phyloP scores from a whole-genome alignment of 2,888 invertebrate species.

The Pterobdella sp. region DNA sequence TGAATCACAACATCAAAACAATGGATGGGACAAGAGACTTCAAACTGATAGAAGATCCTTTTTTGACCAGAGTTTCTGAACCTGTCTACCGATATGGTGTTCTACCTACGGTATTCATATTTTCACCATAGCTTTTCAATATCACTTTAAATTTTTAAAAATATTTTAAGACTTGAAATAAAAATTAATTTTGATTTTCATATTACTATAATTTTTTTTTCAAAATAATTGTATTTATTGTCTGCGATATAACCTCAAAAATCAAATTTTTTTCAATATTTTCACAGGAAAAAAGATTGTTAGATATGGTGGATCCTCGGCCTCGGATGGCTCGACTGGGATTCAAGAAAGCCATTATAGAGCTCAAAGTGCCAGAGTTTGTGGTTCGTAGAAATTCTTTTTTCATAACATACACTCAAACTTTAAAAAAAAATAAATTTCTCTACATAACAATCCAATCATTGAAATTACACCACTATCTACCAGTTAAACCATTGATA shows the following conservation, averaged over 20 bases:
- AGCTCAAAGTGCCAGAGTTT: constrained; percentile 17
- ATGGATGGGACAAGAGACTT: not conserved
- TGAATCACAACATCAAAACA: no score
- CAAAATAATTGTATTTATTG: no score
- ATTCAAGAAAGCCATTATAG: not conserved
- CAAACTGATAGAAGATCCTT: not conserved
- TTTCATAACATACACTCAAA: not conserved
- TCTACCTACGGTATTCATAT: not conserved
- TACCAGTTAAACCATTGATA: no score
- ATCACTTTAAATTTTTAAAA: no score
- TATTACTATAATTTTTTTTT: no score
- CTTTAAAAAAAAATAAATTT: not conserved
- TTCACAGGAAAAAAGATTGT: not conserved
- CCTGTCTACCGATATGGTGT: not conserved
- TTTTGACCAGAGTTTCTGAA: not conserved
- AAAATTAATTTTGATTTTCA: no score
- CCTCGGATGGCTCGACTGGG: constrained; percentile 3
- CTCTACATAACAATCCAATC: not conserved
- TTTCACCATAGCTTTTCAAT: no score
- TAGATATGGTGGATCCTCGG: constrained; percentile 22
- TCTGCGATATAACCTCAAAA: no score
- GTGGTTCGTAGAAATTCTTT: not conserved
- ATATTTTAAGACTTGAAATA: no score
- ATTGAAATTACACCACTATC: no score
- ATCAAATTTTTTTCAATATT: no score